Evolutionary conservation across 2,797 vertebrate species (phyloP).

Genomic region (Argya squamiceps): DNA sequence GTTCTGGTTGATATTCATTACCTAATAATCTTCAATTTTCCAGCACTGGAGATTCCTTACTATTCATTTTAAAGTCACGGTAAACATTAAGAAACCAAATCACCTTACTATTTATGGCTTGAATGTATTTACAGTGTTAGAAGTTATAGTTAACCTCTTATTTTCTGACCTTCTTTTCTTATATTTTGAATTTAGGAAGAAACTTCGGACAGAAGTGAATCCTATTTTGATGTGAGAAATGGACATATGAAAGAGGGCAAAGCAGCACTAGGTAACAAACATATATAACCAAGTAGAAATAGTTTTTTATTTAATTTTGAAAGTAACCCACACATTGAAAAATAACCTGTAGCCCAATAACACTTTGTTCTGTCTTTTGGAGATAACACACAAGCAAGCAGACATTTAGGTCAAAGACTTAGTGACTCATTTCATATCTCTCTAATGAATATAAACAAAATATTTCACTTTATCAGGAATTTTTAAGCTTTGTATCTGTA

Average conservation of each 20-base stretch:
- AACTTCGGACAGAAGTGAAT: not conserved
- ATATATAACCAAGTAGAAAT: not conserved
- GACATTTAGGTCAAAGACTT: not conserved
- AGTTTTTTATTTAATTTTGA: not conserved
- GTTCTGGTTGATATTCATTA: not conserved
- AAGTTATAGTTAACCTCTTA: not conserved
- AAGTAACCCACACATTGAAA: not conserved
- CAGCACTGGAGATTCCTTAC: not conserved
- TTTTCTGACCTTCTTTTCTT: not conserved
- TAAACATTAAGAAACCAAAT: not conserved
- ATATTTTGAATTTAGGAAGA: not conserved
- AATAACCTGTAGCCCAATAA: not conserved
- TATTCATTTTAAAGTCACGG: not conserved
- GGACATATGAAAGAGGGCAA: not conserved
- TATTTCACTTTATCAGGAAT: not conserved
- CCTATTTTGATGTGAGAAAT: not conserved
- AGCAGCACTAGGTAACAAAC: not conserved
- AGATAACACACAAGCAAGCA: not conserved
- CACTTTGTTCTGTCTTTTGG: not conserved
- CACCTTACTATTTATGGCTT: not conserved
- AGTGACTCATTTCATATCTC: not conserved
- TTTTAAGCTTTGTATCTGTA: not conserved
- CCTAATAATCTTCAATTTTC: not conserved
- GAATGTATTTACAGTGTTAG: not conserved
- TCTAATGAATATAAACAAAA: not conserved